Conservation (phyloP, 2,113 vertebrate genomes). For the Cnemophilus loriae region DNA sequence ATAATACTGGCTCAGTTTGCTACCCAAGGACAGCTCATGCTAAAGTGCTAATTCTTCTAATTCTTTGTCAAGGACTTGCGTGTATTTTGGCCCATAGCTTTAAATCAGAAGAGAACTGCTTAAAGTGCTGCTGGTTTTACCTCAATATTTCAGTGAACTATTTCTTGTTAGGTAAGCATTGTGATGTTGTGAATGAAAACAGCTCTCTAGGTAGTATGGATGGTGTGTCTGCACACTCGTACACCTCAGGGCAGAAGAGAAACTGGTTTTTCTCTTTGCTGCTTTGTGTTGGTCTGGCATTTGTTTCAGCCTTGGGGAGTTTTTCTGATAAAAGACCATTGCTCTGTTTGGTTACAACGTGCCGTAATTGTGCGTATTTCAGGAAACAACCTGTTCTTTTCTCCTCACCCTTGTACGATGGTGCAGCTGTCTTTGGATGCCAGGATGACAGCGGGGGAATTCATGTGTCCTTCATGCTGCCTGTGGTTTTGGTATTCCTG, state of each 20-base stretch:
- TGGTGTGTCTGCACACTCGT: fast-evolving
- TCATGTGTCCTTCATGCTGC: neutral
- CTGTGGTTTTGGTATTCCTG: neutral
- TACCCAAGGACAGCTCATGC: neutral
- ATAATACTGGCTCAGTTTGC: neutral
- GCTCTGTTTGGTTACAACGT: neutral
- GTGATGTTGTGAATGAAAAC: neutral
- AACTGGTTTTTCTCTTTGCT: neutral
- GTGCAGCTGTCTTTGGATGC: neutral
- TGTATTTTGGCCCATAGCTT: neutral
- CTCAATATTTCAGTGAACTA: neutral
- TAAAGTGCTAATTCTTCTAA: neutral
- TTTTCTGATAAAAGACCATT: neutral
- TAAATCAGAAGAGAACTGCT: neutral
- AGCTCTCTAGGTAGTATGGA: neutral
- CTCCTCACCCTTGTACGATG: neutral
- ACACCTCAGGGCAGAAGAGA: neutral
- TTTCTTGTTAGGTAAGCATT: neutral
- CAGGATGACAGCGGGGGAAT: neutral
- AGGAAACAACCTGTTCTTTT: neutral
- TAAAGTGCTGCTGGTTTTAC: neutral
- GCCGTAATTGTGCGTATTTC: fast-evolving
- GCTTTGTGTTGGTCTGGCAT: neutral
- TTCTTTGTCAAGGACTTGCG: neutral
- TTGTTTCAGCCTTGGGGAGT: neutral